Evolutionary conservation across 2,888 invertebrate species (phyloP), one percentile per base, ranked within the genome.

Genomic region (Cephus sareptanus): DNA sequence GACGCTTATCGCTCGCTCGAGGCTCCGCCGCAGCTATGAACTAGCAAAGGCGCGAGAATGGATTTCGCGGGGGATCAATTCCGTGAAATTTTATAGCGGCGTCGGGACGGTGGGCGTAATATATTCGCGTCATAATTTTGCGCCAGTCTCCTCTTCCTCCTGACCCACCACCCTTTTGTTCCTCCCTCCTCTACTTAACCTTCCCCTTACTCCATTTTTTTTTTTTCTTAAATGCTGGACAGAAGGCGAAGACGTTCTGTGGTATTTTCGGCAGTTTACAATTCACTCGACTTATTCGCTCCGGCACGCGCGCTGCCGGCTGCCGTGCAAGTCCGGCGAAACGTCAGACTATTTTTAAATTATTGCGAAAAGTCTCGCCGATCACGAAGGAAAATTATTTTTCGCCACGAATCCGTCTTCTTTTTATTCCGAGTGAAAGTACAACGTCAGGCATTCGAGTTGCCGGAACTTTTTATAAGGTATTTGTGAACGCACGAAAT

Each of bases 101-200:
- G 56, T 56, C 56, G 56, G 56, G 56, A 56, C 56, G 56, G 56
- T 56, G 56, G 56, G 56, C 56, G 56, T 56, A 23, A 56, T 40
- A 23, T 6, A 56, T 9, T 56, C 23, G 56, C 56, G 2, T 56
- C 23, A 23, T 56, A 23, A 56, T 56, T 56, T 73, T 71, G 4
- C 74, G 71, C 30, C 33, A 75, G 75, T 75, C 74, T 35, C 13
- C 74, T 35, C 13, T 68, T 56, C 37, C 68, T 56, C 73, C n/a
- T 15, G 15, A 74, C 73, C 69, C 33, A 68, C 71, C 76, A 40
- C 70, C 15, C 74, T 69, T 77, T 68, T 37, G 56, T 30, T n/a
- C 4, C 34, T 35, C 73, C 74, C 56, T 69, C 68, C 70, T 69
- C 56, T 74, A 35, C 69, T 35, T 74, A 33, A 40, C 31, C 37